Evolutionary conservation across 1,140 invertebrate genomes (phyloP).

Genomic region (Drosophila setifemur): DNA sequence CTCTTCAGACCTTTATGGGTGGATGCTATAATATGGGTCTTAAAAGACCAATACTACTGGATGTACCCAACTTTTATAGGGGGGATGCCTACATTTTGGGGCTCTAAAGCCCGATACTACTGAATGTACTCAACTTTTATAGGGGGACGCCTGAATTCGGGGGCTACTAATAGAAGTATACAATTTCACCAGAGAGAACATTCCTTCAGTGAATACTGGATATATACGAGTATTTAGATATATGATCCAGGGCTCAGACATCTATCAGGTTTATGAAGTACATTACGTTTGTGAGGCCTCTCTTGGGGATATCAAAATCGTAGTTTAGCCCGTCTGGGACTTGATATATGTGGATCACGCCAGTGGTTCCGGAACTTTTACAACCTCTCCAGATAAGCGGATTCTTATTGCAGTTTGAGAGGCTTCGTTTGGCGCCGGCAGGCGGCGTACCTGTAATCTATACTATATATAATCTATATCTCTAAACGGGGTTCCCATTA

Average conservation of each 20-base stretch:
- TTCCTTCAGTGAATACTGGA: not conserved
- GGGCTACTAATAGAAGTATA: not conserved
- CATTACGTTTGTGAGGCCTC: not conserved
- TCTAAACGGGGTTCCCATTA: conserved; percentile 21
- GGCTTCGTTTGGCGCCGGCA: conserved; percentile 16
- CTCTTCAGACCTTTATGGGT: not conserved
- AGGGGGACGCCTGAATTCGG: too few species aligned
- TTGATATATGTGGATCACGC: conserved; percentile 33
- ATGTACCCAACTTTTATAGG: not conserved
- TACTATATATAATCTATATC: conserved; percentile 63
- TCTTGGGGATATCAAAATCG: not conserved
- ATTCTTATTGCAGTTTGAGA: not conserved
- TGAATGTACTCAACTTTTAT: not conserved
- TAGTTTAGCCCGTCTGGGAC: not conserved
- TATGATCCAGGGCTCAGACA: conserved; percentile 6
- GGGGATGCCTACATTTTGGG: too few species aligned
- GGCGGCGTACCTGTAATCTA: conserved; percentile 34
- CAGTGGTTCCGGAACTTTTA: conserved; percentile 42
- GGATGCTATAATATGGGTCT: too few species aligned
- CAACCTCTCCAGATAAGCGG: not conserved
- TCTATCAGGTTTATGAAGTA: not conserved
- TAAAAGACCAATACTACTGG: not conserved
- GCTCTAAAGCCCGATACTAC: not conserved
- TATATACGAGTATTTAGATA: too few species aligned
- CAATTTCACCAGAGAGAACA: conserved; percentile 2